phyloP scores from a whole-genome alignment of 1,140 invertebrate genomes.

The Tetramorium alpestre region DNA sequence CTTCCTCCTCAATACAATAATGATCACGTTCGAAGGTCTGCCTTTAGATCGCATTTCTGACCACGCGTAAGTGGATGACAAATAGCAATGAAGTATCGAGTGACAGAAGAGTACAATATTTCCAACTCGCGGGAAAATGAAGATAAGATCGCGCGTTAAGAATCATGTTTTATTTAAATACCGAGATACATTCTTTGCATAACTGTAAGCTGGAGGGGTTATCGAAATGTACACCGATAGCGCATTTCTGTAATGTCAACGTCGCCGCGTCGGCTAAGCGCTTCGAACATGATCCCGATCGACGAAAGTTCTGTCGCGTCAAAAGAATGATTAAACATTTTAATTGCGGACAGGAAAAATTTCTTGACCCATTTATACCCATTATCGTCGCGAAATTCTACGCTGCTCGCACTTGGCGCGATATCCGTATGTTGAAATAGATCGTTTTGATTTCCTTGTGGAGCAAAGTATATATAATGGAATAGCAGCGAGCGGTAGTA shows the following conservation, averaged over 20 bases:
- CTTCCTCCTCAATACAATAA: background rate
- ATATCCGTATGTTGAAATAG: background rate
- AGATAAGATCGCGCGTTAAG: background rate
- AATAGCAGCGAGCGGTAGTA: background rate
- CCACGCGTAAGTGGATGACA: background rate
- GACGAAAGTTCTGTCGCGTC: background rate
- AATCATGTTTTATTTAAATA: background rate
- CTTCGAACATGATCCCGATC: constrained; percentile 10
- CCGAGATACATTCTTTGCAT: background rate
- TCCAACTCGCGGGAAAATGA: background rate
- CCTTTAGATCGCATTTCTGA: background rate
- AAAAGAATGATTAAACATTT: constrained; percentile 12
- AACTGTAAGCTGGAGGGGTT: background rate
- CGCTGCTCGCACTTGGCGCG: background rate
- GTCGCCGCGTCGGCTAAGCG: background rate
- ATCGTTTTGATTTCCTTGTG: constrained; percentile 1
- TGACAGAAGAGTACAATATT: background rate
- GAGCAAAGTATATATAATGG: background rate
- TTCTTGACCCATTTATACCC: background rate
- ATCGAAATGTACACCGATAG: background rate
- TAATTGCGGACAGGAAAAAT: constrained; percentile 1
- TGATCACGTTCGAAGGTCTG: constrained; percentile 31
- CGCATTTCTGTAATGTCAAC: background rate
- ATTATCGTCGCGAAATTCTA: background rate
- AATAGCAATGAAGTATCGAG: background rate